Evolutionary conservation across 1,140 invertebrate species (phyloP), one percentile per base, ranked within the genome.

Genomic region (Rhagoletis pomonella): DNA sequence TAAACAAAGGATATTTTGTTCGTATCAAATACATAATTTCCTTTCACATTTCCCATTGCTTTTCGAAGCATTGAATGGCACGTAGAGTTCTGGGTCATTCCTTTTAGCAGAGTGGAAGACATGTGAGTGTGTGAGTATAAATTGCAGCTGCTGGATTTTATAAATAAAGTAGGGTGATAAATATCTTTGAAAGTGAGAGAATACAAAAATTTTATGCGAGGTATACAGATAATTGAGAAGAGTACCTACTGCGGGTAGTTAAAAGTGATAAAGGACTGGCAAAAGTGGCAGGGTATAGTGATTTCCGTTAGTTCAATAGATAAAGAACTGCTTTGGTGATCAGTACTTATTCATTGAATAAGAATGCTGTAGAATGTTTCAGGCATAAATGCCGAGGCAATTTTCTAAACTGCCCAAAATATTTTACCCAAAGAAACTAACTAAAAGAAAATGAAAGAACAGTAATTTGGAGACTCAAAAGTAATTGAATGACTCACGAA

Each of bases 1-100:
- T 58, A 81, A 81, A 81, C 73, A 81, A 81, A 81, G 73, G 73
- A 55, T 55, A 29, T 39, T 62, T 62, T 14, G 60, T 14, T 62
- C 12, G 17, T 62, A n/a, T 62, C 60, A 62, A 62, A 62, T 17
- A 62, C 17, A 62, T 14, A 62, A 17, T 62, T 62, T 62, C 4
- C 9, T 62, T 17, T 14, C 17, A n/a, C 12, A 62, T 62, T 14
- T 14, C 12, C 4, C n/a, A 62, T 29, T 29, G 29, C 29, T 29
- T 29, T 29, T 29, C 29, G 29, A 29, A 29, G 29, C 29, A 29
- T 29, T 29, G 29, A 29, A 29, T 29, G 29, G 29, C 29, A 29
- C 29, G 6, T n/a, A 62, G 4, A 62, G 17, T 62, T 17, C 69
- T 47, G 10, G 69, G 44, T 17, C 42, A 73, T 47, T 17, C 17